These are phyloP conservation scores for Sorex fumeus DNA, from an alignment of 2,113 vertebrate genomes.

Conservation along the genomic window DNA sequence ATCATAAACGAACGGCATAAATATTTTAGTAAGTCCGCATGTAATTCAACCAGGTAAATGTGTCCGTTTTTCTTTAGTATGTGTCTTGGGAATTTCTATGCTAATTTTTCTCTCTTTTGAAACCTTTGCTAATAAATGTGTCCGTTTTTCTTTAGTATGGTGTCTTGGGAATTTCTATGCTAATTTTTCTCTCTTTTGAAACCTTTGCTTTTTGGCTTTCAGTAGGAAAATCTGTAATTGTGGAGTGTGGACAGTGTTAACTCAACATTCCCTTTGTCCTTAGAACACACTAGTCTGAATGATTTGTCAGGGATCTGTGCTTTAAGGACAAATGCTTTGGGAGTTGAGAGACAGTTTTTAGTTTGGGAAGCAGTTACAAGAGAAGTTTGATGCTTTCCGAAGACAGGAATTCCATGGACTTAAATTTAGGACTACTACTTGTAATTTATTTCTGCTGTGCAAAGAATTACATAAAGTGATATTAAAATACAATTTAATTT, in stretches of 20 bases:
- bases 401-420: constrained; percentile 25
- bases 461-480: constrained; percentile 48
- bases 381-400: constrained; percentile 60
- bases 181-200: constrained; percentile 37
- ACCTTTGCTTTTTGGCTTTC: constrained; percentile 29
- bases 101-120: constrained; percentile 29
- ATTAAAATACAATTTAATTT: constrained; percentile 44
- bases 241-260: constrained; percentile 32
- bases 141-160: neutral
- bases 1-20: neutral
- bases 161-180: neutral
- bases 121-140: constrained; percentile 30
- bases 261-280: constrained; percentile 54
- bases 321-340: neutral
- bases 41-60: neutral
- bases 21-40: constrained; percentile 37
- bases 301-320: constrained; percentile 40
- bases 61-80: constrained; percentile 2
- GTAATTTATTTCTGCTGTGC: constrained; percentile 53
- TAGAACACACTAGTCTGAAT: neutral
- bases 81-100: neutral
- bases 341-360: constrained; percentile 58
- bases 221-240: constrained; percentile 26
- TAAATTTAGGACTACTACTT: neutral
- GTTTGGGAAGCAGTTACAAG: constrained; percentile 60